Percentiles rank a stretch among this genome's conserved stretches.
These are phyloP conservation scores for Ageneiosus marmoratus DNA, from an alignment of 2,113 vertebrate genomes.

Conservation along the genomic window DNA sequence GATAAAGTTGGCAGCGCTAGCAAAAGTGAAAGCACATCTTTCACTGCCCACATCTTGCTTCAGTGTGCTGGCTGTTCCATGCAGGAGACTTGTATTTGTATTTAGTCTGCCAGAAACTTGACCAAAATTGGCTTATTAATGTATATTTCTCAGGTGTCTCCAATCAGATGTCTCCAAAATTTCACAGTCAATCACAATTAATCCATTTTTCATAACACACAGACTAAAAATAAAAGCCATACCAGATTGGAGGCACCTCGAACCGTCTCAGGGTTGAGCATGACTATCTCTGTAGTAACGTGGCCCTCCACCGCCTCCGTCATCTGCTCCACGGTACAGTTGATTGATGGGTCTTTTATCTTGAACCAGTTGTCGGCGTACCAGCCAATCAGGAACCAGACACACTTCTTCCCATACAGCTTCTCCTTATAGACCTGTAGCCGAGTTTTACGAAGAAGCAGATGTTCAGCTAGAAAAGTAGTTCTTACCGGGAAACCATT, in stretches of 20 bases:
- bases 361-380: constrained; percentile 98
- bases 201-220: background rate
- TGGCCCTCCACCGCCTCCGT: constrained; percentile 92
- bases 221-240: constrained; percentile 1
- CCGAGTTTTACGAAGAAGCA: background rate
- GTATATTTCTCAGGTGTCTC: background rate
- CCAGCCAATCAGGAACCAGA: constrained; percentile 97
- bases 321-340: constrained; percentile 95
- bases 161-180: background rate
- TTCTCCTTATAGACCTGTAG: constrained; percentile 93
- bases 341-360: constrained; percentile 90
- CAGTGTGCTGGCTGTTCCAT: background rate
- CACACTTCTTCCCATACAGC: constrained; percentile 92
- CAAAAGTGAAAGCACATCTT: background rate
- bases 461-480: constrained; percentile 11
- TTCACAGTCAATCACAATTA: background rate
- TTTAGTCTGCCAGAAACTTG: background rate
- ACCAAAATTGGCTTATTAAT: no score
- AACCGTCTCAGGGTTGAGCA: constrained; percentile 92
- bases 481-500: constrained; percentile 25
- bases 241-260: constrained; percentile 94
- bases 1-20: background rate
- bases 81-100: background rate
- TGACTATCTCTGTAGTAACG: constrained; percentile 95
- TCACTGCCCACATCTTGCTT: background rate